A percentile compares a stretch with the other conserved stretches of the same genome.
Conservation (phyloP, 2,797 vertebrate genomes). For the Macropodus opercularis region DNA sequence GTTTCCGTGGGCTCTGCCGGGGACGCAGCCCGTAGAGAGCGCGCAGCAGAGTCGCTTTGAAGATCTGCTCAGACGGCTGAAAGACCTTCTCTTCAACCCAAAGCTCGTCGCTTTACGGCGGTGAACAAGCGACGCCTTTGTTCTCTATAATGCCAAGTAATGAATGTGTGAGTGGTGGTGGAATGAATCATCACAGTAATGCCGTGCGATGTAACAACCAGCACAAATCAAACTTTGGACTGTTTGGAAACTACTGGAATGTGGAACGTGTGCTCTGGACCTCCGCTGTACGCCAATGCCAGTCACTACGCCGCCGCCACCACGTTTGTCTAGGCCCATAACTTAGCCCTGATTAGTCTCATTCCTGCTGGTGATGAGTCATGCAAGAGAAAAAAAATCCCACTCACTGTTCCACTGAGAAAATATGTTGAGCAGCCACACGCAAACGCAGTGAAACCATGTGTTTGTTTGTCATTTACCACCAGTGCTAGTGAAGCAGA, state of each 20-base stretch:
- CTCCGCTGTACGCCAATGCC: conserved; percentile 14
- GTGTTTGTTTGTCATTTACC: conserved; percentile 21
- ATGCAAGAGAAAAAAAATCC: conserved; percentile 37
- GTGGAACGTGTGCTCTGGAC: conserved; percentile 28
- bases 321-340: conserved; percentile 43
- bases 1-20: conserved; percentile 32
- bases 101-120: conserved; percentile 37
- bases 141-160: conserved; percentile 47
- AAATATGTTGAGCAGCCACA: conserved; percentile 28
- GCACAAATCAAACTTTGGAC: conserved; percentile 16
- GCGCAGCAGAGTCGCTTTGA: conserved; percentile 48
- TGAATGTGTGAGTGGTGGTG: conserved; percentile 23
- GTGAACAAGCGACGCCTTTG: conserved; percentile 28
- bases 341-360: conserved; percentile 56
- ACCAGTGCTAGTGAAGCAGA: too few relatives aligned
- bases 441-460: conserved; percentile 28
- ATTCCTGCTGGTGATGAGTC: conserved; percentile 55
- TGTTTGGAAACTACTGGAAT: too few relatives aligned
- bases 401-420: conserved; percentile 51
- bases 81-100: conserved; percentile 42
- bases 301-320: conserved; percentile 49
- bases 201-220: not conserved
- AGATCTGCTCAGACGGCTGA: conserved; percentile 34
- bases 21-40: conserved; percentile 36
- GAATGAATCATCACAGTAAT: conserved; percentile 28